A percentile compares a stretch with the other conserved stretches of the same genome.
Conservation (phyloP, 2,888 invertebrate species). For the Dryobota labecula region DNA sequence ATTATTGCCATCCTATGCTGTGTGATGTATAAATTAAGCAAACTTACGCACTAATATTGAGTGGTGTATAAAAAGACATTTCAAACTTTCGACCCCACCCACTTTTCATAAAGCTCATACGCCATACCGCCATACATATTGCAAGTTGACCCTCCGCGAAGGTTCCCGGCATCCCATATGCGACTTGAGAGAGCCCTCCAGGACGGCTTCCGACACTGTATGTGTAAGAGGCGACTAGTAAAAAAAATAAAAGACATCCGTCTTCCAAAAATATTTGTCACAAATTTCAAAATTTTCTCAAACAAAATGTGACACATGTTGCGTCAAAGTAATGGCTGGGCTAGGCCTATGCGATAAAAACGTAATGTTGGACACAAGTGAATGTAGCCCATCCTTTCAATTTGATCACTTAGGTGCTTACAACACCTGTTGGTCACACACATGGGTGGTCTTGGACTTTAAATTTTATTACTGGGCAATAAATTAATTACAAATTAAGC, state of each 20-base stretch:
- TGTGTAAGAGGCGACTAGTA: neutral
- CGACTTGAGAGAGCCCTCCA: no score
- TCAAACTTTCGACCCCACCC: no score
- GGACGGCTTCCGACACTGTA: no score
- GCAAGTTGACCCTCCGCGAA: no score
- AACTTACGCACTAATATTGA: neutral
- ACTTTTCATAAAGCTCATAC: no score
- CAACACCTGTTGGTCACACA: slow-evolving; percentile 31
- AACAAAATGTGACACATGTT: slow-evolving; percentile 5
- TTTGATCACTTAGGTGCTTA: slow-evolving; percentile 31
- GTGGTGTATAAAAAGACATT: neutral
- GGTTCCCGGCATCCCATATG: no score
- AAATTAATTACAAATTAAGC: slow-evolving; percentile 9
- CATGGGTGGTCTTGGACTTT: slow-evolving; percentile 21
- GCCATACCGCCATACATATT: no score
- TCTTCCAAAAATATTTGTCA: neutral
- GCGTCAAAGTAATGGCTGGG: slow-evolving; percentile 2
- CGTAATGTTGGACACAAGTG: slow-evolving; percentile 39
- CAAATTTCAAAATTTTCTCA: neutral
- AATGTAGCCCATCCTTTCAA: slow-evolving; percentile 36
- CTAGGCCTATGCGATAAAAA: slow-evolving; percentile 23
- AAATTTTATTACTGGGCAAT: slow-evolving; percentile 16
- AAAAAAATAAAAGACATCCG: neutral
- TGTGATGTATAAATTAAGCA: neutral
- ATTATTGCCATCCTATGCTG: neutral